Evolutionary conservation across 2,888 invertebrate species (phyloP).

Genomic region (Oligia latruncula): DNA sequence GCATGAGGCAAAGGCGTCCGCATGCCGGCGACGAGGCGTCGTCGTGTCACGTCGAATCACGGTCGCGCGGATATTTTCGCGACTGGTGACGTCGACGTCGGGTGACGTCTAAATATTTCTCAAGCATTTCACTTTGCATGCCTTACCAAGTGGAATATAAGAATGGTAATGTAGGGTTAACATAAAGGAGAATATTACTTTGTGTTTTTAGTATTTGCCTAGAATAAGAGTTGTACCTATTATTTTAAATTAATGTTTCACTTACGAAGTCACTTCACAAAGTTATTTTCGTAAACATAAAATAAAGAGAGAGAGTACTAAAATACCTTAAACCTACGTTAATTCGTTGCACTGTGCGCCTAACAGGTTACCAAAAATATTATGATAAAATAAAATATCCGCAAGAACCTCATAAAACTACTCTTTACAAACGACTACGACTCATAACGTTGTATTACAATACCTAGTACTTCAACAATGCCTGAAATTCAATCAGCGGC

Average conservation of each 20-base stretch:
- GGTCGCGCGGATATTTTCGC: constrained; percentile 24
- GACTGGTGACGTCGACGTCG: constrained; percentile 8
- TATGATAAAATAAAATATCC: constrained; percentile 29
- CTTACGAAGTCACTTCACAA: not conserved
- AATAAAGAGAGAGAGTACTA: not conserved
- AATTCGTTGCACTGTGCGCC: not conserved
- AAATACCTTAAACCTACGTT: not conserved
- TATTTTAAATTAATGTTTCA: not conserved
- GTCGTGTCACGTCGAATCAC: constrained; percentile 52
- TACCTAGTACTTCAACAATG: constrained; percentile 40
- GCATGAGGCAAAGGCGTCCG: constrained; percentile 38
- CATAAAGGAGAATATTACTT: not conserved
- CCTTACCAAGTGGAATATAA: constrained; percentile 16
- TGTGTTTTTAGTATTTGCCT: not conserved
- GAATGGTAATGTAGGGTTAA: constrained; percentile 1
- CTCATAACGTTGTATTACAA: constrained; percentile 25
- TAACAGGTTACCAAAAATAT: constrained; percentile 13
- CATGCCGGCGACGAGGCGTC: constrained; percentile 32
- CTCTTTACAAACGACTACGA: constrained; percentile 34
- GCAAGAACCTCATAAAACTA: constrained; percentile 25
- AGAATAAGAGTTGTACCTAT: not conserved
- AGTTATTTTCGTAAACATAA: not conserved
- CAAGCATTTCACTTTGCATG: constrained; percentile 37
- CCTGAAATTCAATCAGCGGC: constrained; percentile 32
- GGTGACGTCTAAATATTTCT: constrained; percentile 39